A percentile compares a stretch with the other conserved stretches of the same genome.
Evolutionary conservation across 2,113 vertebrate genomes (phyloP).

Genomic region (Cottus gobio): DNA sequence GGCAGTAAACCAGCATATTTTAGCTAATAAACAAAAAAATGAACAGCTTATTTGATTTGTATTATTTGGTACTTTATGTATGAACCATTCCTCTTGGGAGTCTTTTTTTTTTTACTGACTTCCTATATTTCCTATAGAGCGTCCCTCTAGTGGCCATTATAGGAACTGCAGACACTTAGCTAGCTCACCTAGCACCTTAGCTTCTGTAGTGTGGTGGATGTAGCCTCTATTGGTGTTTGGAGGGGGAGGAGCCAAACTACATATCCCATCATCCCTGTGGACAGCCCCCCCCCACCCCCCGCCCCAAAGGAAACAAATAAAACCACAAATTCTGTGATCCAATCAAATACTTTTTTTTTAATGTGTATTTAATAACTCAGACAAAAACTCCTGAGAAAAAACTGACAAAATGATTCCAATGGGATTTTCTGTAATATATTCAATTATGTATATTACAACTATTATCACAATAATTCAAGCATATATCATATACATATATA

Average conservation of each 20-base stretch:
- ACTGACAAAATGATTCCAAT: conserved; percentile 76
- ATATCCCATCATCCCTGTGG: conserved; percentile 76
- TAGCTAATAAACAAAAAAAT: too few relatives aligned
- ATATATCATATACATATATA: conserved; percentile 85
- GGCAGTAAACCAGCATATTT: too few relatives aligned
- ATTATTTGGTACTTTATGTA: not conserved
- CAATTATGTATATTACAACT: conserved; percentile 84
- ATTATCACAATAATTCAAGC: conserved; percentile 84
- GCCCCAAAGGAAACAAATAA: conserved; percentile 14
- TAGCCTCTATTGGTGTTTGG: conserved; percentile 83
- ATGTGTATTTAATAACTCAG: conserved; percentile 73
- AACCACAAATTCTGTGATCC: conserved; percentile 56
- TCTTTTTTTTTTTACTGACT: not conserved
- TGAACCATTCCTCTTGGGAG: too few relatives aligned
- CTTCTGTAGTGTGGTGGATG: too few relatives aligned
- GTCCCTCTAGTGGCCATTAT: too few relatives aligned
- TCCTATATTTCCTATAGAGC: too few relatives aligned
- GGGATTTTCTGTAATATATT: conserved; percentile 77
- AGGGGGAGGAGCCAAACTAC: conserved; percentile 58
- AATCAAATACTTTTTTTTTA: conserved; percentile 57
- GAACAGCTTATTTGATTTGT: not conserved
- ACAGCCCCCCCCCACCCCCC: conserved; percentile 33
- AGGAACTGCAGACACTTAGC: too few relatives aligned
- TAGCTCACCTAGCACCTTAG: too few relatives aligned
- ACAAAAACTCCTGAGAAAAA: conserved; percentile 82